phyloP scores from a whole-genome alignment of 2,113 vertebrate genomes.

The Chauna torquata region DNA sequence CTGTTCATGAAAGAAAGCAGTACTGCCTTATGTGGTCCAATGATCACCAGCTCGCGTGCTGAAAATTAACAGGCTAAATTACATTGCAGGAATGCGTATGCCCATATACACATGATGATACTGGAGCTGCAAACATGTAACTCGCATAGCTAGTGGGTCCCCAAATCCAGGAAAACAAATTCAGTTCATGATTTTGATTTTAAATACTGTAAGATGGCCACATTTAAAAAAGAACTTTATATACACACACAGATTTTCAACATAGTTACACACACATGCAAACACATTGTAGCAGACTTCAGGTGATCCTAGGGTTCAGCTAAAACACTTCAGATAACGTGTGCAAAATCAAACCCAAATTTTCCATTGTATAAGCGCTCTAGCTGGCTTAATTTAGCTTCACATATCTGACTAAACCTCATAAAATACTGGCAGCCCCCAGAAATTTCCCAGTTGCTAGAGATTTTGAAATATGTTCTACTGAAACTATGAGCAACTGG shows the following conservation, averaged over 20 bases:
- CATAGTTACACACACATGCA: accelerated
- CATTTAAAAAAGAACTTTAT: not conserved
- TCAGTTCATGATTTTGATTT: not conserved
- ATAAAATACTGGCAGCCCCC: not conserved
- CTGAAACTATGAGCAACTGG: not conserved
- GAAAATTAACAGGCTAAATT: not conserved
- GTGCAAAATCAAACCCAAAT: not conserved
- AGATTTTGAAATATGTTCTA: not conserved
- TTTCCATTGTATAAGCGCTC: not conserved
- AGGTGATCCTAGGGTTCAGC: not conserved
- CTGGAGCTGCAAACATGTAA: not conserved
- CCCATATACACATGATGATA: not conserved
- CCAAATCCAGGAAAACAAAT: not conserved
- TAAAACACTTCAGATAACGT: not conserved
- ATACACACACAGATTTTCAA: not conserved
- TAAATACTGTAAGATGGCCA: not conserved
- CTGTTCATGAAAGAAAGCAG: not conserved
- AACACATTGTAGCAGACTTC: not conserved
- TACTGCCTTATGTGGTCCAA: not conserved
- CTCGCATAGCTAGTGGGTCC: not conserved
- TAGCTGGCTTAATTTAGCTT: not conserved
- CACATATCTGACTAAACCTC: not conserved
- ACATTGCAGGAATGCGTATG: not conserved
- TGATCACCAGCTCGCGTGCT: not conserved
- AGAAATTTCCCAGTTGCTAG: not conserved